phyloP scores from a whole-genome alignment of 2,888 invertebrate genomes.

The Esperia sulphurella region DNA sequence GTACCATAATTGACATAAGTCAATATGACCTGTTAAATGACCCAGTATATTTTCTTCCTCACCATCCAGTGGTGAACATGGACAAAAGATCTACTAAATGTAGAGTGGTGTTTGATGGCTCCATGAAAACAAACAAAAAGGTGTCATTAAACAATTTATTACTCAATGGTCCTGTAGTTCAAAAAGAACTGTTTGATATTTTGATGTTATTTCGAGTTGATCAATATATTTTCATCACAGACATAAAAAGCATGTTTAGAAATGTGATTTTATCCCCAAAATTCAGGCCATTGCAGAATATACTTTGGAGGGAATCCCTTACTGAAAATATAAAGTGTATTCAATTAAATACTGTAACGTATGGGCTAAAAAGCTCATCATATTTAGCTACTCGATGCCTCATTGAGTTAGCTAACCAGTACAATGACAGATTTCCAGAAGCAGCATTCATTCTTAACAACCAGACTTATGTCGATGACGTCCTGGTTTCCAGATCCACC shows the following conservation, averaged over 20 bases:
- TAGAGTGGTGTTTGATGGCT: conserved; percentile 1
- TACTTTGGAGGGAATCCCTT: conserved; percentile 2
- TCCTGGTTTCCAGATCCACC: background rate
- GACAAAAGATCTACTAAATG: background rate
- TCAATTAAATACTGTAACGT: conserved; percentile 3
- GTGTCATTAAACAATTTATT: background rate
- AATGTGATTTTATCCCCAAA: background rate
- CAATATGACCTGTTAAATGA: conserved; percentile 8
- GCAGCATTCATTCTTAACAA: background rate
- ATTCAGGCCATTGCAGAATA: conserved; percentile 1
- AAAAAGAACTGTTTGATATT: conserved; percentile 1
- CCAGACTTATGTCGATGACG: conserved; percentile 3
- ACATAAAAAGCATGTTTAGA: conserved; percentile 1
- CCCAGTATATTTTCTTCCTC: conserved; percentile 17
- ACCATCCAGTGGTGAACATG: conserved; percentile 9
- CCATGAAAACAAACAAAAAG: background rate
- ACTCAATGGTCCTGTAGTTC: conserved; percentile 1
- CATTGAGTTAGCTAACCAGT: conserved; percentile 8
- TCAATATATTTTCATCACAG: background rate
- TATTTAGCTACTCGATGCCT: conserved; percentile 14
- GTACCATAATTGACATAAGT: conserved; percentile 7
- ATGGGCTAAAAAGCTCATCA: conserved; percentile 6
- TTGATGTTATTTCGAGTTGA: background rate
- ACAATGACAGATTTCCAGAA: background rate
- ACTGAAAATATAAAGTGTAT: background rate